These are phyloP conservation scores for Corvus hawaiiensis DNA, from an alignment of 2,113 vertebrate genomes.

Conservation along the genomic window DNA sequence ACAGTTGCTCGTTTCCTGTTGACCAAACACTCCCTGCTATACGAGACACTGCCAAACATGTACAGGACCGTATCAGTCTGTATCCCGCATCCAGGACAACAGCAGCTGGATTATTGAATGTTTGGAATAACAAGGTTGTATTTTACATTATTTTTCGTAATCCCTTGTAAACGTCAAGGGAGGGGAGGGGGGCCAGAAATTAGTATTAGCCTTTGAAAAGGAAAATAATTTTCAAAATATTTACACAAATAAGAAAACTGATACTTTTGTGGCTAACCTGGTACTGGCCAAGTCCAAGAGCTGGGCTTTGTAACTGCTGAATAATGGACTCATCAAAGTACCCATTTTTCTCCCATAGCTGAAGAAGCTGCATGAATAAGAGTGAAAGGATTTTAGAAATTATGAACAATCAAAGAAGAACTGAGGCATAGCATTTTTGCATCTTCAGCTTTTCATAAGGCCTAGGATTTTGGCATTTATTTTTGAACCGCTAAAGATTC, in stretches of 20 bases:
- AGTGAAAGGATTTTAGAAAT: not conserved
- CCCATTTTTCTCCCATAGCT: conserved; percentile 97
- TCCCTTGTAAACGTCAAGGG: not conserved
- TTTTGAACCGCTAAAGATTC: not conserved
- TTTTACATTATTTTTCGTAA: not conserved
- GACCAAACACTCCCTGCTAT: not conserved
- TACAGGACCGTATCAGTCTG: no score
- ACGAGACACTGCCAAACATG: not conserved
- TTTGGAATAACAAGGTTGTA: not conserved
- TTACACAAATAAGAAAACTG: not conserved
- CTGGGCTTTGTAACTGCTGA: conserved; percentile 94
- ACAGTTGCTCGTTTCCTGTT: not conserved
- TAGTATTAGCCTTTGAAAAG: not conserved
- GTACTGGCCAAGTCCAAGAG: conserved; percentile 93
- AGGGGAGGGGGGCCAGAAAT: accelerated
- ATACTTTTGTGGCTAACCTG: conserved; percentile 74
- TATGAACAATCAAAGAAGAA: not conserved
- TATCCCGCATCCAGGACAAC: not conserved
- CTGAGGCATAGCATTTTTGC: not conserved
- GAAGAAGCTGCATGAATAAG: conserved; percentile 80
- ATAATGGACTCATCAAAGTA: conserved; percentile 97
- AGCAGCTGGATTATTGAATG: not conserved
- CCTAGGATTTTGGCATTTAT: not conserved
- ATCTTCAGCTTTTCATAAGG: not conserved
- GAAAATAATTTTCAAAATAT: not conserved